phyloP scores from a whole-genome alignment of 2,797 vertebrate species.

The Aselliscus stoliczkanus region DNA sequence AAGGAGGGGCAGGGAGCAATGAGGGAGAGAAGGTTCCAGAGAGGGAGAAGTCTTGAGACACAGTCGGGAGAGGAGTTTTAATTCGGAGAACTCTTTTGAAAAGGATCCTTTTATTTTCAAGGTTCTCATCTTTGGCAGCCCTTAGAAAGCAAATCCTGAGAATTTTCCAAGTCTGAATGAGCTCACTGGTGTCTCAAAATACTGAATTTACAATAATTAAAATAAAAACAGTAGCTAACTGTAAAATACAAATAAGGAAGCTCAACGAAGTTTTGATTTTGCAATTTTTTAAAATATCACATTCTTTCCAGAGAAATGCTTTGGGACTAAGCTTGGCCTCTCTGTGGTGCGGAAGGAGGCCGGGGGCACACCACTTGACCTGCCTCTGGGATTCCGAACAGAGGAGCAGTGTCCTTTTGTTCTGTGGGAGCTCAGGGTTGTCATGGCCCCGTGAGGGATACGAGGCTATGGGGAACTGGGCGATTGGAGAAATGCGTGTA shows the following conservation, averaged over 20 bases:
- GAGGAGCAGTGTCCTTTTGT: neutral
- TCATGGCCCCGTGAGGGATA: fast-evolving
- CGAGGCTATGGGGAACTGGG: neutral
- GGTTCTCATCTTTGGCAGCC: neutral
- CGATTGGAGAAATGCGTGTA: neutral
- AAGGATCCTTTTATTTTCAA: neutral
- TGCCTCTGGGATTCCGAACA: neutral
- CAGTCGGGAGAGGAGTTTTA: neutral
- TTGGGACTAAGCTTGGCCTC: neutral
- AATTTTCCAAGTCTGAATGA: neutral
- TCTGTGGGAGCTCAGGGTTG: neutral
- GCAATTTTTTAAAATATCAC: neutral
- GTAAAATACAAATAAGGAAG: neutral
- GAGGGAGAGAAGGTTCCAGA: neutral
- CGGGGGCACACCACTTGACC: neutral
- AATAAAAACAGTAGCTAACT: neutral
- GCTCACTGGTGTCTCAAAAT: neutral
- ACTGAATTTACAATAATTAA: neutral
- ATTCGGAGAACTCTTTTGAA: neutral
- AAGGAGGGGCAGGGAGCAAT: neutral
- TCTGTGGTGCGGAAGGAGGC: neutral
- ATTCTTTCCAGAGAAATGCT: neutral
- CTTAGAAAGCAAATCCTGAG: neutral
- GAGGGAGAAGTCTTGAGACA: neutral
- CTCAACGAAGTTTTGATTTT: neutral